Evolutionary conservation across 2,888 invertebrate genomes (phyloP), one percentile per base, ranked within the genome.

Genomic region (Drosophila borborema): DNA sequence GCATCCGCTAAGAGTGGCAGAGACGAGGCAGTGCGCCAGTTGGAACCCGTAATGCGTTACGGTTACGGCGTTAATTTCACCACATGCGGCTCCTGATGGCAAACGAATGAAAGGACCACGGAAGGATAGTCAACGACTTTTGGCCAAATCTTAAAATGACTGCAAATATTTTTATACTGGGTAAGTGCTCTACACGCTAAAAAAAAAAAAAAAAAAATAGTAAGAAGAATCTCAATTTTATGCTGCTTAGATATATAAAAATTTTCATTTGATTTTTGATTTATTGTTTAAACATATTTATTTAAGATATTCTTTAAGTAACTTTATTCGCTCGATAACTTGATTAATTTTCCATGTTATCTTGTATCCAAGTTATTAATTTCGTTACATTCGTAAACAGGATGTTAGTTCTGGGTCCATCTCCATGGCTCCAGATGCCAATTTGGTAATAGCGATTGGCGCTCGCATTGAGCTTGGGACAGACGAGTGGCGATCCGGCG

Each of bases 11-110:
- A 40, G 56, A 51, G 51, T 64, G 64, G 40, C 55, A 31, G 31
- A 53, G 54, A 46, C 40, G 41, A 7, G 46, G 49, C 43, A 46
- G 43, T 56, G 49, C 80, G 53, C 60, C 74, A 69, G 66, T 59
- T 69, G 66, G 58, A 65, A 53, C 43, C 76, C 76, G 63, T 86
- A 73, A 83, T 79, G 86, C 78, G 81, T 58, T 79, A 68, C 71
- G 66, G 64, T 69, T 64, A 65, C 45, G 64, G 72, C 74, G 74
- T 80, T 84, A 75, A 84, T 82, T 84, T 75, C 71, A 82, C 85
- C 85, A 80, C 88, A 86, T 85, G 81, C 69, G 80, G 83, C 71
- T 81, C 56, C 48, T 46, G 64, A 64, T 65, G 41, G 54, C 45
- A 43, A 51, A 36, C 61, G 38, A 41, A 48, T 31, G 40, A 46